Conservation (phyloP, 2,113 vertebrate species). For the Albula glossodonta region DNA sequence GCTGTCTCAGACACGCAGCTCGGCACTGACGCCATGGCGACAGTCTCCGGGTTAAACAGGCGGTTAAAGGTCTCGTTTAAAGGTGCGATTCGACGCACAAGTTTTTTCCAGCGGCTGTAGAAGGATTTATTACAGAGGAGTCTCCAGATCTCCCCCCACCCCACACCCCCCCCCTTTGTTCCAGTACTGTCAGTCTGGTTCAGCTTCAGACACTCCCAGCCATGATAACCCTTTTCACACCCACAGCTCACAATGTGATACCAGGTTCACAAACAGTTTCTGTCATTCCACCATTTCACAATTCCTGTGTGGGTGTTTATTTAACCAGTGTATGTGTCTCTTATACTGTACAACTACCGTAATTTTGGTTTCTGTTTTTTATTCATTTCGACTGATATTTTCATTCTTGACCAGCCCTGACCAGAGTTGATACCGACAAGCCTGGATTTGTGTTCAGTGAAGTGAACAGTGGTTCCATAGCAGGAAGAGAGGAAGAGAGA, state of each 20-base stretch:
- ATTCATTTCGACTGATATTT: not conserved
- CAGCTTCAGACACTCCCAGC: not conserved
- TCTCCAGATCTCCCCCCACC: not conserved
- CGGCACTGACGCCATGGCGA: no score
- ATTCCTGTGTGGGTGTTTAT: no score
- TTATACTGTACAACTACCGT: not conserved
- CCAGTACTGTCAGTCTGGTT: not conserved
- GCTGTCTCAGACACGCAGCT: no score
- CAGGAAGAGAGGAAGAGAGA: not conserved
- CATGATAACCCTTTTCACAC: not conserved
- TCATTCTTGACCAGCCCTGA: not conserved
- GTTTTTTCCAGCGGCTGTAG: not conserved
- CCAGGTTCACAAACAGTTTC: not conserved
- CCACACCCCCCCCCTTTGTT: no score
- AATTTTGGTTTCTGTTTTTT: not conserved
- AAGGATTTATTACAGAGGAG: not conserved
- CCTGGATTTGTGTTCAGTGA: not conserved
- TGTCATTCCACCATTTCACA: not conserved
- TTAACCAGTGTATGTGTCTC: no score
- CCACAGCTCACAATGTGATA: not conserved
- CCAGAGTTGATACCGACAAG: not conserved
- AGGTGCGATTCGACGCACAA: no score
- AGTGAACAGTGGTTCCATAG: not conserved
- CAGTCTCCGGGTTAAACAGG: no score
- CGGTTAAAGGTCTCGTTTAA: no score